A percentile compares a stretch with the other conserved stretches of the same genome.
These are phyloP conservation scores for Kryptolebias ocellatus DNA, from an alignment of 2,797 vertebrate species.

Conservation along the genomic window DNA sequence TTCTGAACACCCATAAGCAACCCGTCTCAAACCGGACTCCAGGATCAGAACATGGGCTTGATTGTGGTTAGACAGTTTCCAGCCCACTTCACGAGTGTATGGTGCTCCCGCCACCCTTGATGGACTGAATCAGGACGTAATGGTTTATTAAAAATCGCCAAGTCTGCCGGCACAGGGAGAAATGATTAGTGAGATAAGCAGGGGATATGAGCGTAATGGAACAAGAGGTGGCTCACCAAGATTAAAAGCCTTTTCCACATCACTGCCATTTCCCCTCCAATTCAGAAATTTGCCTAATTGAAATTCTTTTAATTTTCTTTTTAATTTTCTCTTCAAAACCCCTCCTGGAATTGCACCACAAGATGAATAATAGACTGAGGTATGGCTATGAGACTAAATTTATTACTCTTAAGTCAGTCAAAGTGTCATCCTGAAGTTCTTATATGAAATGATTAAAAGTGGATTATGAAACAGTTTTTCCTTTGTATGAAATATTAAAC, in stretches of 20 bases:
- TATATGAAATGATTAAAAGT: conserved; percentile 31
- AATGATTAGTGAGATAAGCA: conserved; percentile 83
- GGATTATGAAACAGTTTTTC: conserved; percentile 28
- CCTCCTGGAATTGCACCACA: conserved; percentile 66
- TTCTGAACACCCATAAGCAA: conserved; percentile 45
- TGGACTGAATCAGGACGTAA: conserved; percentile 76
- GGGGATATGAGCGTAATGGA: conserved; percentile 78
- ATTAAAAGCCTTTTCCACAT: conserved; percentile 83
- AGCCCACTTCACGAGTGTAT: conserved; percentile 61
- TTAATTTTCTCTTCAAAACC: conserved; percentile 70
- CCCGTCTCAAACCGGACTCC: conserved; percentile 42
- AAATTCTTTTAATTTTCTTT: conserved; percentile 82
- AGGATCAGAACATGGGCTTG: conserved; percentile 36
- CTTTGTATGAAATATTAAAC: conserved; percentile 19
- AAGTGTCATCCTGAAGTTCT: conserved; percentile 27
- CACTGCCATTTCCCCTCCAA: conserved; percentile 73
- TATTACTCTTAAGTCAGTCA: conserved; percentile 56
- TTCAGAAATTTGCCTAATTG: conserved; percentile 79
- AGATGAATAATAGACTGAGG: conserved; percentile 60
- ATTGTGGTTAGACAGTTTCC: conserved; percentile 73
- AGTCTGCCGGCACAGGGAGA: conserved; percentile 72
- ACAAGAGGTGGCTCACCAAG: conserved; percentile 77
- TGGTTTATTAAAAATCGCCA: conserved; percentile 74
- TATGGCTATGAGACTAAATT: conserved; percentile 42
- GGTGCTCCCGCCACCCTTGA: conserved; percentile 57